Conservation (phyloP, 2,888 invertebrate species). For the Globia sparganii region DNA sequence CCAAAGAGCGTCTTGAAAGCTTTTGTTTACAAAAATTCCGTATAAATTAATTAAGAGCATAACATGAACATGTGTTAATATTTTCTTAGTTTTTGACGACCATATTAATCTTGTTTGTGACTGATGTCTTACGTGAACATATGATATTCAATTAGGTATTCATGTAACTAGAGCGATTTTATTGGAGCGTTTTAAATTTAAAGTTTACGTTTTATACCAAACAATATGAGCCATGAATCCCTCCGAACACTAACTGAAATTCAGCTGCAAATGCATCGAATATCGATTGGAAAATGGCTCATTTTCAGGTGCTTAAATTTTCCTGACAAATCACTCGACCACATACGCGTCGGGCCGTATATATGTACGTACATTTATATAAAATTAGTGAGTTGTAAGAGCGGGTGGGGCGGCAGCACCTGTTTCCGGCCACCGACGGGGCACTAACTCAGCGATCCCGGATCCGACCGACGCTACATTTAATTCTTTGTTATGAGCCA, state of each 20-base stretch:
- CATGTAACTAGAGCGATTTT: conserved; percentile 23
- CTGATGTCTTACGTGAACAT: neutral
- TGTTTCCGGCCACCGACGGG: conserved; percentile 83
- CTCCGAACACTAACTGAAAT: neutral
- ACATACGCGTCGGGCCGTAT: conserved; percentile 56
- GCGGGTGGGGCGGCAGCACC: conserved; percentile 78
- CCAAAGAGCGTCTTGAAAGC: conserved; percentile 40
- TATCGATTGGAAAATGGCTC: conserved; percentile 44
- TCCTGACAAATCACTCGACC: conserved; percentile 66
- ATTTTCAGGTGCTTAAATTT: conserved; percentile 60
- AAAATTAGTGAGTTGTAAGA: conserved; percentile 85
- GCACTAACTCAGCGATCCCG: conserved; percentile 85
- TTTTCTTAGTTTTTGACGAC: neutral
- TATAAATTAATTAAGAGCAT: conserved; percentile 47
- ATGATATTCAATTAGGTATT: neutral
- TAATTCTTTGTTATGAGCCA: conserved; percentile 78
- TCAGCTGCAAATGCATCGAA: conserved; percentile 37
- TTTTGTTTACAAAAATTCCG: conserved; percentile 44
- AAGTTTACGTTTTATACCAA: conserved; percentile 19
- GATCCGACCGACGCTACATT: conserved; percentile 82
- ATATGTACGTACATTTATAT: conserved; percentile 70
- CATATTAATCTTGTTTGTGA: neutral
- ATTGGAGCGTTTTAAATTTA: conserved; percentile 15
- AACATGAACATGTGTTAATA: conserved; percentile 8
- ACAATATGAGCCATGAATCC: neutral